Conservation (phyloP, 2,888 invertebrate genomes). For the Embidobia sp. region DNA sequence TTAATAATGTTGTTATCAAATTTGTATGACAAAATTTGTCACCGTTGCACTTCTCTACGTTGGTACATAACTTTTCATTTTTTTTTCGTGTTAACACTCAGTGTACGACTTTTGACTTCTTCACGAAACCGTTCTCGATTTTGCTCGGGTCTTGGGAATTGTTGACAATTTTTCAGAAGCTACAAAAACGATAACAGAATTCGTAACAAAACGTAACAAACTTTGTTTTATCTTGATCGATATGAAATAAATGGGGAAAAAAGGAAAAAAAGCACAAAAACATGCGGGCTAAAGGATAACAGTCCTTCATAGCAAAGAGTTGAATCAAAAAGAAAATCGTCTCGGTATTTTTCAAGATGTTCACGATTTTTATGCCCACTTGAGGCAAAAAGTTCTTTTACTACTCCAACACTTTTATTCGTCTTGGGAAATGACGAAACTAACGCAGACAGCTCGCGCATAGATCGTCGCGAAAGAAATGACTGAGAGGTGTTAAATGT, state of each 20-base stretch:
- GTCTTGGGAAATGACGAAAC: conserved; percentile 50
- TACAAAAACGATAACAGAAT: conserved; percentile 30
- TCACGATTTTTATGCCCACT: conserved; percentile 52
- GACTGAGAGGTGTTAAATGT: conserved; percentile 17
- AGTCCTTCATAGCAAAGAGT: conserved; percentile 42
- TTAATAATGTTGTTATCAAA: neutral
- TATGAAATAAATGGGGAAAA: conserved; percentile 21
- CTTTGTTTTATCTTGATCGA: conserved; percentile 32
- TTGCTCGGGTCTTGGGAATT: conserved; percentile 13
- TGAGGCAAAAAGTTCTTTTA: conserved; percentile 51
- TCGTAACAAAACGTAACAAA: conserved; percentile 22
- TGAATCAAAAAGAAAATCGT: conserved; percentile 63
- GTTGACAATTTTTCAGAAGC: conserved; percentile 23
- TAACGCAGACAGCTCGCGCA: conserved; percentile 22
- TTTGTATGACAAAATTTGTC: neutral
- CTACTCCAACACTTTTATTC: conserved; percentile 53
- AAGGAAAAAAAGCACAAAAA: conserved; percentile 11
- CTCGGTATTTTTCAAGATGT: conserved; percentile 54
- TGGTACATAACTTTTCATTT: neutral
- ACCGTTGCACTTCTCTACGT: neutral
- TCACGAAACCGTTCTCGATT: neutral
- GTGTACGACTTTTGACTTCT: neutral
- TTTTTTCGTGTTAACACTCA: neutral
- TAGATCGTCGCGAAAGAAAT: conserved; percentile 28
- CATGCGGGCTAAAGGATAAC: conserved; percentile 34